Evolutionary conservation across 2,113 vertebrate genomes (phyloP), one percentile per base, ranked within the genome.

Genomic region (Crotalus helleri): DNA sequence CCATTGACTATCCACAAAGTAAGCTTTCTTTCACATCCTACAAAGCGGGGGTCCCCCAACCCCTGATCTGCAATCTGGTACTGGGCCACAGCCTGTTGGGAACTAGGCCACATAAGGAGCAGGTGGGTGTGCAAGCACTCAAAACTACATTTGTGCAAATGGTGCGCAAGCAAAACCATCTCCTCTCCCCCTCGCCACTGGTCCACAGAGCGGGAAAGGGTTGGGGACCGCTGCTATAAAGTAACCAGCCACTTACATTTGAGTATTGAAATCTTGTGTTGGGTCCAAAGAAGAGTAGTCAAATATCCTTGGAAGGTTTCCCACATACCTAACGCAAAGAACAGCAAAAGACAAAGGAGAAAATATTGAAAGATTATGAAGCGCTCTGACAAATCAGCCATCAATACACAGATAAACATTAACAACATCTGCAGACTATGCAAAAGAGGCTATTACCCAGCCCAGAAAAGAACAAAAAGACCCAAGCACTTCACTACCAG

Each of bases 231-330:
- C 5, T 23, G 39, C 5, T 90, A 24, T 33, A 86, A 39, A 89
- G 4, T 39, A 61, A 61, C 4, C 59, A 1, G 29, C 61, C 88
- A 98, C 99, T 98, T 98, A 99, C 99, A 99, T 99, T 96, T 99
- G 99, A 89, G 99, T 99, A 94, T 98, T 98, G 95, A 99, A 99
- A 97, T 99, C 99, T 96, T 99, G 99, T 0, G 98, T 99, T 94
- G 99, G 99, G 97, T 99, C 99, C 85, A 99, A 98, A 29, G 99
- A 99, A 7, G 99, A 99, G 94, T 99, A 99, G 97, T 99, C 99
- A 97, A 98, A 99, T 98, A 99, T 99, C 97, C 98, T 98, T 96
- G 99, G 98, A 95, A 99, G 98, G 95, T 98, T 99, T 92, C 99
- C 99, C 85, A 99, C 99, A 96, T 99, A 99, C 97, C 99, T 99